Base-by-base conservation (phyloP, 2,797 vertebrate species). In the Euphonia xanthogaster region DNA sequence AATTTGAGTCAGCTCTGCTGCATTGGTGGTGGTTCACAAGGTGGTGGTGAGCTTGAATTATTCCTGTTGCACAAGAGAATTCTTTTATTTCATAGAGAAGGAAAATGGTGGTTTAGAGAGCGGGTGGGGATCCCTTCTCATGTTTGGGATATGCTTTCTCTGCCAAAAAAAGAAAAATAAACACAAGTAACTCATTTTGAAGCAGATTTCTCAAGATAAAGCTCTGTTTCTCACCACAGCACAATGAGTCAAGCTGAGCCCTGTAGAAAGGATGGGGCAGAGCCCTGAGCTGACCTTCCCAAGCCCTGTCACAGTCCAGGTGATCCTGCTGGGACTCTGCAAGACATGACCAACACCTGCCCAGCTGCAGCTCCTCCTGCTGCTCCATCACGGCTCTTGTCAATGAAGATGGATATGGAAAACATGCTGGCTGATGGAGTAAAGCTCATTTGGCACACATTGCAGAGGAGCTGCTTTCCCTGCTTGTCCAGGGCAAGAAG, bases 301-400 rank as follows among this genome's bases (percentile, higher is more conserved):
- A 53, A 86, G 14, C 24, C 16, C 14, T 72, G 37, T n/a, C 23
- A 60, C 21, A 11, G 24, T 3, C 25, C 23, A 58, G n/a, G 7
- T 60, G 33, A 55, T 74, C 17, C 53, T 60, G 22, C 30, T 25
- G 22, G 45, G 58, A 31, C 42, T 48, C 37, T 42, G 57, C 24
- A 77, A 23, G 57, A 16, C 27, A 19, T 0, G 0, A 21, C 15
- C 28, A 48, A 21, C 20, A 14, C 13, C 50, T 80, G 27, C 28
- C 28, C 51, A 37, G 8, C 27, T 86, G 16, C 40, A 25, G 30
- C 27, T 74, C 37, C 15, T 86, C 12, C 72, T 89, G 33, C 57
- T 75, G 48, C 44, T 33, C 39, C 39, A 44, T 27, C 63, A 24
- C 22, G 3, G 6, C 47, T 60, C 40, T 37, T 53, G 30, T 14